A percentile compares a stretch with the other conserved stretches of the same genome.
These are phyloP conservation scores for Ormyrus labotus DNA, from an alignment of 2,888 invertebrate species.

Conservation along the genomic window DNA sequence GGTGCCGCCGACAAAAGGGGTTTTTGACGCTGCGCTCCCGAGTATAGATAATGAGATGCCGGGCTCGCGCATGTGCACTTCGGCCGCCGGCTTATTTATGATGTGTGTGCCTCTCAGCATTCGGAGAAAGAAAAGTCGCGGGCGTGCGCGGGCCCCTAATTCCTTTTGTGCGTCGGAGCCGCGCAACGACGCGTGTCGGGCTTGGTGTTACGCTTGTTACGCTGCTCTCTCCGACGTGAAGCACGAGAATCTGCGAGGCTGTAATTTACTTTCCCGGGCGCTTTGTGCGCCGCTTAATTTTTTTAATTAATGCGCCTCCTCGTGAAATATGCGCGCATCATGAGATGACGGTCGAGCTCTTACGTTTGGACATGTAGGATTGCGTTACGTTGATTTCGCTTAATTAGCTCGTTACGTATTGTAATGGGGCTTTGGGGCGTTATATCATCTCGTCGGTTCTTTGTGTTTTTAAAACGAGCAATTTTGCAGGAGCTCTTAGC, in stretches of 20 bases:
- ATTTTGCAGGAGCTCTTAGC: too few relatives aligned
- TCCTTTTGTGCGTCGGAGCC: constrained; percentile 26
- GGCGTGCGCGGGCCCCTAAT: not conserved
- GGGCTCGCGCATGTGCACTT: not conserved
- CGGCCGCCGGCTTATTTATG: constrained; percentile 27
- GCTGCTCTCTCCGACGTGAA: not conserved
- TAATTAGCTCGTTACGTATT: too few relatives aligned
- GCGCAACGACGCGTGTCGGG: constrained; percentile 35
- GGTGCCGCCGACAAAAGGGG: constrained; percentile 16
- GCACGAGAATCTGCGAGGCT: not conserved
- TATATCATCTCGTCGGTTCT: too few relatives aligned
- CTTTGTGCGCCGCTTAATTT: not conserved
- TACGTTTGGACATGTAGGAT: too few relatives aligned
- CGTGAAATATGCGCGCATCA: not conserved
- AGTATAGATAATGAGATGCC: constrained; percentile 42
- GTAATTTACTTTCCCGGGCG: not conserved
- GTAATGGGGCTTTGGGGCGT: too few relatives aligned
- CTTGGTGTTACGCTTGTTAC: constrained; percentile 45
- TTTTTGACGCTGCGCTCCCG: not conserved
- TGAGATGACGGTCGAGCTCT: too few relatives aligned
- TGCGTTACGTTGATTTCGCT: too few relatives aligned
- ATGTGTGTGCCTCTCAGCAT: not conserved
- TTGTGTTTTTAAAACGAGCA: too few relatives aligned
- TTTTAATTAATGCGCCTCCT: constrained; percentile 10
- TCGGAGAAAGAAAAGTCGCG: constrained; percentile 16